Conservation (phyloP, 2,888 invertebrate genomes). For the Griposia aprilina region DNA sequence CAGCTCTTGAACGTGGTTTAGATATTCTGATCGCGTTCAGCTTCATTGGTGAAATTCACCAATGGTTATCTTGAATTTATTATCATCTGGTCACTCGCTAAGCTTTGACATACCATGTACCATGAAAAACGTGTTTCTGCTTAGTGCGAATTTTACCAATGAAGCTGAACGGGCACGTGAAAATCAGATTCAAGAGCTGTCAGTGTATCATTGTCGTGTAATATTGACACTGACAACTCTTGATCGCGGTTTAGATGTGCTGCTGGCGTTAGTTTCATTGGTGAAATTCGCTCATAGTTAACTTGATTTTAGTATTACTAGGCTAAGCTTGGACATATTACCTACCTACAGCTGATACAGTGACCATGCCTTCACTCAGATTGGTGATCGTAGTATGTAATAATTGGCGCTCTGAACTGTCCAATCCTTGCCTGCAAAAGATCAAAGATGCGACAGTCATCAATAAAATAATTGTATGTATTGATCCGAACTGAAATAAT, state of each 20-base stretch:
- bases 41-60: no score
- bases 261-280: not conserved
- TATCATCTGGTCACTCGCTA: no score
- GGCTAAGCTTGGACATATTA: not conserved
- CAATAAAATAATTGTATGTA: slow-evolving; percentile 47
- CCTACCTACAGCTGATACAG: not conserved
- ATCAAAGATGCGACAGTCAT: slow-evolving; percentile 35
- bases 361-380: not conserved
- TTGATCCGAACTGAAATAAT: slow-evolving; percentile 48
- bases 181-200: not conserved
- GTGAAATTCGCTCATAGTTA: not conserved
- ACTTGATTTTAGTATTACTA: not conserved
- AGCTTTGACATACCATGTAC: no score
- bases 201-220: not conserved
- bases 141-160: no score
- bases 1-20: not conserved
- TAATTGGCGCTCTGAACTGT: not conserved
- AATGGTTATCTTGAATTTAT: no score
- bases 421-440: not conserved
- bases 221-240: no score
- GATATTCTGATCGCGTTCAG: not conserved
- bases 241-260: no score
- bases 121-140: no score
- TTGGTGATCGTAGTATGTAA: not conserved
- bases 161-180: no score